A percentile compares a stretch with the other conserved stretches of the same genome.
These are phyloP conservation scores for Syrphus vitripennis DNA, from an alignment of 2,888 invertebrate genomes.

Conservation along the genomic window DNA sequence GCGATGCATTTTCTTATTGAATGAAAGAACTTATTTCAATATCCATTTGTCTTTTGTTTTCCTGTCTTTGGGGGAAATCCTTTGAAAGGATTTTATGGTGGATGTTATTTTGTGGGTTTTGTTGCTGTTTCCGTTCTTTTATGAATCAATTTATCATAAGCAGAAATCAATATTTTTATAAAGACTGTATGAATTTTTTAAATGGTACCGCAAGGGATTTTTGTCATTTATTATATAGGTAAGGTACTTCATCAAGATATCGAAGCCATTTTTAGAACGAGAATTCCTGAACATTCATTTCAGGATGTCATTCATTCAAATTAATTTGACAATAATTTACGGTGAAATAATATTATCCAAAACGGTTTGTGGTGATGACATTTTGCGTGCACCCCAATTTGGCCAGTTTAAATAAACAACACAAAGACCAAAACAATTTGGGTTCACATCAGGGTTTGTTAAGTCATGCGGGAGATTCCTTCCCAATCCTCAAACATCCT, in stretches of 20 bases:
- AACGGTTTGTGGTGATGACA: conserved; percentile 7
- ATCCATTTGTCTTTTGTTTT: conserved; percentile 62
- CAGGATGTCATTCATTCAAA: neutral
- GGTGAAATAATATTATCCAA: neutral
- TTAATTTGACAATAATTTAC: neutral
- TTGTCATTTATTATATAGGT: neutral
- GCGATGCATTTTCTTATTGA: conserved; percentile 57
- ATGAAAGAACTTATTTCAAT: conserved; percentile 58
- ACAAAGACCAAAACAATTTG: conserved; percentile 52
- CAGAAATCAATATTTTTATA: neutral
- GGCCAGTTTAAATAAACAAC: conserved; percentile 44
- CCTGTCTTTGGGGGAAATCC: conserved; percentile 5
- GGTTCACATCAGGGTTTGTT: conserved; percentile 54
- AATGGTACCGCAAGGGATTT: neutral
- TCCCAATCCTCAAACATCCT: too few relatives aligned
- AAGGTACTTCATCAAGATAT: neutral
- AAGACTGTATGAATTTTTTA: neutral
- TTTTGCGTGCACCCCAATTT: conserved; percentile 29
- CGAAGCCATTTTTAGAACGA: neutral
- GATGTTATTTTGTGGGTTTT: neutral
- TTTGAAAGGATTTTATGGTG: neutral
- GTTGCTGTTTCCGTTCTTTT: neutral
- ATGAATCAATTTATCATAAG: neutral
- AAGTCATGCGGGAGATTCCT: conserved; percentile 43
- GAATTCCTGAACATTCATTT: neutral